Evolutionary conservation across 2,797 vertebrate species (phyloP).

Genomic region (Ptychobarbus kaznakovi): DNA sequence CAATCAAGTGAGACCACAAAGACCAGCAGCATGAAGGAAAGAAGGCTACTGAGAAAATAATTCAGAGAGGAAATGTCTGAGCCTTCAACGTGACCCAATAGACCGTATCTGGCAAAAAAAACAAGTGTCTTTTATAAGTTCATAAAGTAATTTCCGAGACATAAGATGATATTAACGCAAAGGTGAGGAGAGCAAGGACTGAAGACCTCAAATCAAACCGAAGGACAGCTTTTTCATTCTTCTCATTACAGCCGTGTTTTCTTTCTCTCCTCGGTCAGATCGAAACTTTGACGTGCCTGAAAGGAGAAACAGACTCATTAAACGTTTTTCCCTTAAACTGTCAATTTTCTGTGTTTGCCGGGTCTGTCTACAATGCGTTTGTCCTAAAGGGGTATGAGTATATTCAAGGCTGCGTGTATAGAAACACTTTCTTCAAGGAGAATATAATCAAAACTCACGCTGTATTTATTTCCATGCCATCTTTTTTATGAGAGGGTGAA

Average conservation of each 20-base stretch:
- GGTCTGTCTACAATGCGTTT: constrained; percentile 19
- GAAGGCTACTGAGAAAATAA: constrained; percentile 52
- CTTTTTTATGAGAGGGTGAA: constrained; percentile 38
- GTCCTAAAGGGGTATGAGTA: constrained; percentile 37
- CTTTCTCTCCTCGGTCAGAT: constrained; percentile 34
- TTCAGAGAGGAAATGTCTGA: constrained; percentile 50
- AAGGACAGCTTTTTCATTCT: constrained; percentile 57
- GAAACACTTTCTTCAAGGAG: constrained; percentile 45
- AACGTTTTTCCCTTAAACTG: constrained; percentile 43
- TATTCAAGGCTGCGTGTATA: constrained; percentile 57
- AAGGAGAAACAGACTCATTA: constrained; percentile 47
- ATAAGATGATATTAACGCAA: constrained; percentile 59
- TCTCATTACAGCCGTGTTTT: constrained; percentile 29
- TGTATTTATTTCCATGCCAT: constrained; percentile 44
- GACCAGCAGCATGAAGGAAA: neutral
- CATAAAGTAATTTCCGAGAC: constrained; percentile 63
- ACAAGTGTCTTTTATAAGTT: constrained; percentile 62
- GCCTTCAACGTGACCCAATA: constrained; percentile 40
- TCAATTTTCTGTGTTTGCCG: constrained; percentile 40
- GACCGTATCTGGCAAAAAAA: constrained; percentile 38
- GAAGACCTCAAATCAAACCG: constrained; percentile 61
- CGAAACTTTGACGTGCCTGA: constrained; percentile 40
- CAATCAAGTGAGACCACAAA: constrained; percentile 3
- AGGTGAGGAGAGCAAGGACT: constrained; percentile 61
- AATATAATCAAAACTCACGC: constrained; percentile 53